Evolutionary conservation across 2,113 vertebrate species (phyloP).

Genomic region (Nanorana parkeri): DNA sequence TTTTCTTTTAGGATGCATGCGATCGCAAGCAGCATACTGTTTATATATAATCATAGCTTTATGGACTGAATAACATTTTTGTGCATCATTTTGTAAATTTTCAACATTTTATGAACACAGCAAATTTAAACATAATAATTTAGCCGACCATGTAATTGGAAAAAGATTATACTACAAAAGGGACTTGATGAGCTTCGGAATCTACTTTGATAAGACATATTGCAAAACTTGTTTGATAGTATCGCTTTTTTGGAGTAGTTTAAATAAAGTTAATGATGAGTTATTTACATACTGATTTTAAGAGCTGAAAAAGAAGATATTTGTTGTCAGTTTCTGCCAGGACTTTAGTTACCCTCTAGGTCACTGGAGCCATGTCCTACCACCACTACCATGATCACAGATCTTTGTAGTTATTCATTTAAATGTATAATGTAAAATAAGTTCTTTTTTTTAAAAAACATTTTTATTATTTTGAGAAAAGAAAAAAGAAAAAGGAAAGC

Average conservation of each 20-base stretch:
- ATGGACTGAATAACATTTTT: neutral
- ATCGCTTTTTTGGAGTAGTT: neutral
- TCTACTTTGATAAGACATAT: neutral
- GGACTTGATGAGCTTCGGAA: neutral
- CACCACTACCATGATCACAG: too few species aligned
- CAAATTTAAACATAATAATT: constrained; percentile 23
- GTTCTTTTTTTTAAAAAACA: too few species aligned
- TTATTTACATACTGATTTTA: too few species aligned
- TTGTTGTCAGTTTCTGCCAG: too few species aligned
- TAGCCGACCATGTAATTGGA: constrained; percentile 31
- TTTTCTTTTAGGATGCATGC: neutral
- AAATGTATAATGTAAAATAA: too few species aligned
- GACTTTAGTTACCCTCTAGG: too few species aligned
- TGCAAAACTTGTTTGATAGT: neutral
- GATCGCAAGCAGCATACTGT: neutral
- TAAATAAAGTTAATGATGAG: too few species aligned
- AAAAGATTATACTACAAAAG: constrained; percentile 17
- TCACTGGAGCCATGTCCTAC: too few species aligned
- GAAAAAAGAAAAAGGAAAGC: too few species aligned
- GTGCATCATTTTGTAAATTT: constrained; percentile 11
- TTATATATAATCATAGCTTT: constrained; percentile 15
- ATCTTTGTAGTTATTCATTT: too few species aligned
- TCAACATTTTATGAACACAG: constrained; percentile 8
- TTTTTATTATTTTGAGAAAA: too few species aligned
- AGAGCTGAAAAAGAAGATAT: too few species aligned